These are phyloP conservation scores for Leptinotarsa haldemani DNA, from an alignment of 2,888 invertebrate species.

Conservation along the genomic window DNA sequence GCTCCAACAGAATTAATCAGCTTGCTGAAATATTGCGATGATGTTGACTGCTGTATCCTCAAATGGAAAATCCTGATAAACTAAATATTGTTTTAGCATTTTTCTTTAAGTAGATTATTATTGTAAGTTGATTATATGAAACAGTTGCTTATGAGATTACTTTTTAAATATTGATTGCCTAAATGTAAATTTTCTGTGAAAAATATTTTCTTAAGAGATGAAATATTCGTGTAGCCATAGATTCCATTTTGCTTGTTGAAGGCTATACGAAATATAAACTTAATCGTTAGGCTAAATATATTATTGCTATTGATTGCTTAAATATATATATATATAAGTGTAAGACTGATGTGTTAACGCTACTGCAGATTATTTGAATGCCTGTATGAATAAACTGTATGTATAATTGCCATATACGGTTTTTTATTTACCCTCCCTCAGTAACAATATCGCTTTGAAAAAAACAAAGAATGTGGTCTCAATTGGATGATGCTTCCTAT, in stretches of 20 bases:
- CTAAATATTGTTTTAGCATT: constrained; percentile 21
- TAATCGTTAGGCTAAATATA: constrained; percentile 36
- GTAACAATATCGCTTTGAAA: no score
- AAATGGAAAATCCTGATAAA: not conserved
- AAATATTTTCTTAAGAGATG: constrained; percentile 29
- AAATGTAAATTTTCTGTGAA: constrained; percentile 43
- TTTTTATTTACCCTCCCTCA: constrained; percentile 17
- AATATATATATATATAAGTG: constrained; percentile 56
- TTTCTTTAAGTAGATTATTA: not conserved
- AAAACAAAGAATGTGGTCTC: no score
- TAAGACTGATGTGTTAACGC: constrained; percentile 65
- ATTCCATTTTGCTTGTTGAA: constrained; percentile 27
- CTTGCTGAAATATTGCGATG: not conserved
- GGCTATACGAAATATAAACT: constrained; percentile 25
- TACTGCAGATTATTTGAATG: constrained; percentile 62
- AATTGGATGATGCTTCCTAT: no score
- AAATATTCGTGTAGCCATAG: constrained; percentile 42
- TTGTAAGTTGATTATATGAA: constrained; percentile 25
- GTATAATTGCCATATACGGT: constrained; percentile 56
- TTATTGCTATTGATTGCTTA: constrained; percentile 55
- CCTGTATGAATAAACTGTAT: constrained; percentile 65
- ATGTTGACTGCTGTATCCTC: not conserved
- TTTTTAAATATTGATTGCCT: constrained; percentile 47
- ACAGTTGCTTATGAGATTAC: constrained; percentile 49
- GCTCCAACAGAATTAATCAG: not conserved